Conservation (phyloP, 2,113 vertebrate genomes). For the Lethenteron camtschaticum region DNA sequence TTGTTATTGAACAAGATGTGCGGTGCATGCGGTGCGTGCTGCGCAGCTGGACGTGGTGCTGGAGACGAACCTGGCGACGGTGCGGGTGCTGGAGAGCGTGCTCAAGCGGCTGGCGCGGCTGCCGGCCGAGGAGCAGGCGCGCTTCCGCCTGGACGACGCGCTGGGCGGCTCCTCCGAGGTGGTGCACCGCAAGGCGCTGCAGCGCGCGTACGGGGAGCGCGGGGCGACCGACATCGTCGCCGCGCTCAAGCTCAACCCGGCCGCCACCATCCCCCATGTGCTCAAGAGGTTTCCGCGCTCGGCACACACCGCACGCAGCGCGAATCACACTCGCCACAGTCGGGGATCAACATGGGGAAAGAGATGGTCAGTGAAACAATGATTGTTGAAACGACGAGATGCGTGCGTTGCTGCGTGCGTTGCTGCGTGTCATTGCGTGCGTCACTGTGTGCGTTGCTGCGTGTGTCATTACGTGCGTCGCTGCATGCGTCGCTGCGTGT, state of each 20-base stretch:
- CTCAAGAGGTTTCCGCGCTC: conserved; percentile 49
- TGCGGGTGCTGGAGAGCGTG: conserved; percentile 80
- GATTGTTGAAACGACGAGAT: no score
- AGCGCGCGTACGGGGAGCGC: conserved; percentile 88
- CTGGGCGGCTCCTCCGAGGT: conserved; percentile 84
- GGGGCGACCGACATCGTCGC: conserved; percentile 74
- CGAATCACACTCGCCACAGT: no score
- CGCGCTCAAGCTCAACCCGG: conserved; percentile 76
- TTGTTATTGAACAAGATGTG: background rate
- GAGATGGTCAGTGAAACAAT: no score
- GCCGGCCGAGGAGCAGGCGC: conserved; percentile 73
- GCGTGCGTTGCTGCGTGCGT: no score
- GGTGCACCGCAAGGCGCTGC: conserved; percentile 80
- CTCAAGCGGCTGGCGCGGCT: conserved; percentile 80
- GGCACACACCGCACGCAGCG: background rate
- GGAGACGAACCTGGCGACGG: conserved; percentile 91
- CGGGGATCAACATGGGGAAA: no score
- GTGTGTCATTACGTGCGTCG: background rate
- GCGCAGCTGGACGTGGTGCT: conserved; percentile 70
- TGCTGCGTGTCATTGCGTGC: no score
- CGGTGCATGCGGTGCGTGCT: background rate
- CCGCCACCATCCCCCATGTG: conserved; percentile 73
- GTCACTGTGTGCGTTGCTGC: background rate
- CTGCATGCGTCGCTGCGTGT: no score
- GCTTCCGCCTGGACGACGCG: conserved; percentile 75